A percentile compares a stretch with the other conserved stretches of the same genome.
These are phyloP conservation scores for Pao palembangensis DNA, from an alignment of 2,113 vertebrate species.

Conservation along the genomic window DNA sequence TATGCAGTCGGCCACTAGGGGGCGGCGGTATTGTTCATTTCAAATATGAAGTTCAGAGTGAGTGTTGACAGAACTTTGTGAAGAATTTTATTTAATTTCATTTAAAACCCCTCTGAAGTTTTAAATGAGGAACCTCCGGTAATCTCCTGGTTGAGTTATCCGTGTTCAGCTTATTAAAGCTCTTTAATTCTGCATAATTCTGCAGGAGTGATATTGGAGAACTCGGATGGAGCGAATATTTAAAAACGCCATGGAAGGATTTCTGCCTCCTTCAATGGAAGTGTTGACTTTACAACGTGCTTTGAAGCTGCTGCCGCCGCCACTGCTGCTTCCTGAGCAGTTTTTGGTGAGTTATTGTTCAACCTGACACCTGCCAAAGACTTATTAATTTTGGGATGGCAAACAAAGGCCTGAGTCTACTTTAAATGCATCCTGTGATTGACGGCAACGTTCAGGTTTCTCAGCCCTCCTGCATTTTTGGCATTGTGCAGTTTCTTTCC, in stretches of 20 bases:
- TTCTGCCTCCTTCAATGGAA: constrained; percentile 26
- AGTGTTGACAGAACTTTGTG: too few species aligned
- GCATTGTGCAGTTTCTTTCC: not conserved
- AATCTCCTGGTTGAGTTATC: too few species aligned
- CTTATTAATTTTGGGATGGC: constrained; percentile 9
- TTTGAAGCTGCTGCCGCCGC: constrained; percentile 12
- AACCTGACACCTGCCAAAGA: not conserved
- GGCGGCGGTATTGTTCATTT: too few species aligned
- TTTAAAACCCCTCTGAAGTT: too few species aligned
- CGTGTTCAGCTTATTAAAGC: too few species aligned
- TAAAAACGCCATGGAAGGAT: constrained; percentile 21
- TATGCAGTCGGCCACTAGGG: too few species aligned
- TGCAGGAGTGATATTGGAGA: too few species aligned
- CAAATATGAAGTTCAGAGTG: too few species aligned
- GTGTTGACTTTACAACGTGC: constrained; percentile 1
- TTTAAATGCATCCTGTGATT: not conserved
- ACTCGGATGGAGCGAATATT: too few species aligned
- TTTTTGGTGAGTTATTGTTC: constrained; percentile 6
- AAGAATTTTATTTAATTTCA: too few species aligned
- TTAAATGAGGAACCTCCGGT: too few species aligned
- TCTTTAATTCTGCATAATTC: too few species aligned
- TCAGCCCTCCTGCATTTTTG: not conserved
- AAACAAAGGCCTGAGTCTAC: not conserved
- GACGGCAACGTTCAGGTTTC: not conserved
- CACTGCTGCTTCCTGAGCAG: constrained; percentile 23